phyloP scores from a whole-genome alignment of 2,113 vertebrate species.

The Chascanopsetta lugubris region DNA sequence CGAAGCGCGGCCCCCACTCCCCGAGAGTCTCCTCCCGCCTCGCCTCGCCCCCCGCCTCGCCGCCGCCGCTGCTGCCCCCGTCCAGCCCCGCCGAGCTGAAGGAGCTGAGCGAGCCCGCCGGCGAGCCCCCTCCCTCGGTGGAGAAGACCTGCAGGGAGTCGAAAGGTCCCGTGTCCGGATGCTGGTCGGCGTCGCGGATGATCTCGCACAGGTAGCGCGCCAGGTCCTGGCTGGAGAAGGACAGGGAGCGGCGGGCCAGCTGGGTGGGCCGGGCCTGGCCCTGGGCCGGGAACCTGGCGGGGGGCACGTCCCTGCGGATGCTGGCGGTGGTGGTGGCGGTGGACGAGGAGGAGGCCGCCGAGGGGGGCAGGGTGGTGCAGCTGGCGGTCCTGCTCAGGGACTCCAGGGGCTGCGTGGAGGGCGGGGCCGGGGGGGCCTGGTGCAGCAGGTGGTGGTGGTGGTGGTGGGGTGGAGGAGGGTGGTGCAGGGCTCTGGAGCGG shows the following conservation, averaged over 20 bases:
- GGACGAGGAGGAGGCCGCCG: slow-evolving; percentile 51
- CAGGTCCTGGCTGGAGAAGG: slow-evolving; percentile 79
- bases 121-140: slow-evolving; percentile 84
- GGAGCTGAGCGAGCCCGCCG: slow-evolving; percentile 84
- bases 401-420: slow-evolving; percentile 58
- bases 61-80: slow-evolving; percentile 51
- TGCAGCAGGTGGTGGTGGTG: slow-evolving; percentile 71
- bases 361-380: slow-evolving; percentile 69
- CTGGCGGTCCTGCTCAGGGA: slow-evolving; percentile 53
- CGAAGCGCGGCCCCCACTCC: slow-evolving; percentile 88
- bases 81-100: slow-evolving; percentile 80
- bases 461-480: slow-evolving; percentile 68
- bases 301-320: slow-evolving; percentile 79
- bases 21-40: slow-evolving; percentile 75
- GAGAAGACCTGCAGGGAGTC: slow-evolving; percentile 86
- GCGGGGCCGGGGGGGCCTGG: slow-evolving; percentile 59
- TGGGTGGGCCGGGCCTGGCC: slow-evolving; percentile 71
- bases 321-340: slow-evolving; percentile 57
- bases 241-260: slow-evolving; percentile 70
- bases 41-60: slow-evolving; percentile 35
- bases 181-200: slow-evolving; percentile 80
- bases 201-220: slow-evolving; percentile 81
- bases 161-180: slow-evolving; percentile 73
- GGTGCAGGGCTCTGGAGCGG: slow-evolving; percentile 71
- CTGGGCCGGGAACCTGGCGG: slow-evolving; percentile 69